Evolutionary conservation across 2,797 vertebrate genomes (phyloP).

Genomic region (Siniperca obscura): DNA sequence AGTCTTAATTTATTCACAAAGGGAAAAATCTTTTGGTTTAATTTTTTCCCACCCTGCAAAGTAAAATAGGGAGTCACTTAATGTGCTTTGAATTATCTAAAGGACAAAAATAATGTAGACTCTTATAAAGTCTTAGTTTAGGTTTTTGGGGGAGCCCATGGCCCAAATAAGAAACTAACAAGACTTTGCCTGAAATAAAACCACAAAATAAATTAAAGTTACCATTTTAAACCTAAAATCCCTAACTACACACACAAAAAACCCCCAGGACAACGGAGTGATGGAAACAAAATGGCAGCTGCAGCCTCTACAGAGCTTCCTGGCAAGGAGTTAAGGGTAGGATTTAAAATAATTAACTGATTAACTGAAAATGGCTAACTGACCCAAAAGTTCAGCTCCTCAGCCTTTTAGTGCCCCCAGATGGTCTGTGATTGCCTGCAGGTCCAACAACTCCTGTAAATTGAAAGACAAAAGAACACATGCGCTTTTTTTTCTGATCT

Average conservation of each 20-base stretch:
- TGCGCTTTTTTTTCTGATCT: neutral
- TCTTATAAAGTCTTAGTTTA: neutral
- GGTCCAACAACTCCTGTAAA: neutral
- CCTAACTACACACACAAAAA: neutral
- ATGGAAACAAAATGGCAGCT: too few species aligned
- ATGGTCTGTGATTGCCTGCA: neutral
- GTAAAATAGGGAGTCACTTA: slow-evolving; percentile 13
- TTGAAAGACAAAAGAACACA: neutral
- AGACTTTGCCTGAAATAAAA: too few species aligned
- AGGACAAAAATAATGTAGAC: neutral
- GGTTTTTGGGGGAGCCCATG: neutral
- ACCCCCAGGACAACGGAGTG: too few species aligned
- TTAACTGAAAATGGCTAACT: neutral
- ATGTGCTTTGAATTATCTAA: slow-evolving; percentile 7
- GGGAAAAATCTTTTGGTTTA: slow-evolving; percentile 21
- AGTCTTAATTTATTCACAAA: slow-evolving; percentile 47
- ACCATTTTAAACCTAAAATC: neutral
- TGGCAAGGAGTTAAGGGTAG: neutral
- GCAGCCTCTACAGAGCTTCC: neutral
- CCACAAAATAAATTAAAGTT: neutral
- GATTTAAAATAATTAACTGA: neutral
- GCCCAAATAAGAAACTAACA: too few species aligned
- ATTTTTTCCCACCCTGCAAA: slow-evolving; percentile 8
- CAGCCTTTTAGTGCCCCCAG: neutral
- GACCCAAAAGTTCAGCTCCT: neutral